Percentiles rank a stretch among this genome's conserved stretches.
Evolutionary conservation across 35 echinoderm and acorn worm species (phyloP).

Genomic region (Stichopus chloronotus): DNA sequence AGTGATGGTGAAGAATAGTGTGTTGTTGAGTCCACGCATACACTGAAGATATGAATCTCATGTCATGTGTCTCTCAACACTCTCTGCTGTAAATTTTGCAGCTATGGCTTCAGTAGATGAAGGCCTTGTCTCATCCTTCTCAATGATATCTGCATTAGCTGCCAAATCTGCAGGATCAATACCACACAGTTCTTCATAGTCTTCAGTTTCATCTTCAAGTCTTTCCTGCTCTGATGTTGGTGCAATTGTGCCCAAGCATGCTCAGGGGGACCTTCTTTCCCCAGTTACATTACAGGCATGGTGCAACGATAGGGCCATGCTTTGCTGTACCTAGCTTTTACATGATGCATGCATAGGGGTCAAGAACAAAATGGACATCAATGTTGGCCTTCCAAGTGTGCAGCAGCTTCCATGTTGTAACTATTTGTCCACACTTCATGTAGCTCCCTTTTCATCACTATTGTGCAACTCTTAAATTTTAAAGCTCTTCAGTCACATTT

Average conservation of each 20-base stretch:
- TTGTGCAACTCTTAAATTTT: not conserved
- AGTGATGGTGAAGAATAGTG: not conserved
- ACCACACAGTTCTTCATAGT: not conserved
- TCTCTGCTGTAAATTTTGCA: constrained; percentile 26
- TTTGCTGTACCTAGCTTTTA: constrained; percentile 25
- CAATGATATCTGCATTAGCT: constrained; percentile 24
- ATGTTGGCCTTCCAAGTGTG: constrained; percentile 55
- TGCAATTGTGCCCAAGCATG: constrained; percentile 67
- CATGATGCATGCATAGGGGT: not conserved
- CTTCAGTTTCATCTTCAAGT: not conserved
- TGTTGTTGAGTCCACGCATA: constrained; percentile 25
- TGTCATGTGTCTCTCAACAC: constrained; percentile 15
- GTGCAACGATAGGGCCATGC: constrained; percentile 23
- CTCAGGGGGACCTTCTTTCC: constrained; percentile 42
- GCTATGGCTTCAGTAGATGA: constrained; percentile 3
- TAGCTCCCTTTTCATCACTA: constrained; percentile 18
- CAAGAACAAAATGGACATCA: not conserved
- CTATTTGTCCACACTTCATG: constrained; percentile 28
- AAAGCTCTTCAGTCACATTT: not conserved
- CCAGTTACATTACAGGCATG: constrained; percentile 21
- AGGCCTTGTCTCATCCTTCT: not conserved
- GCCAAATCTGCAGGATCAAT: constrained; percentile 9
- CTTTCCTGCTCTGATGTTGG: not conserved
- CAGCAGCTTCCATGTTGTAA: constrained; percentile 38
- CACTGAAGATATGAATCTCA: not conserved